Evolutionary conservation across 2,888 invertebrate species (phyloP), one percentile per base, ranked within the genome.

Genomic region (Argyresthia goedartella): DNA sequence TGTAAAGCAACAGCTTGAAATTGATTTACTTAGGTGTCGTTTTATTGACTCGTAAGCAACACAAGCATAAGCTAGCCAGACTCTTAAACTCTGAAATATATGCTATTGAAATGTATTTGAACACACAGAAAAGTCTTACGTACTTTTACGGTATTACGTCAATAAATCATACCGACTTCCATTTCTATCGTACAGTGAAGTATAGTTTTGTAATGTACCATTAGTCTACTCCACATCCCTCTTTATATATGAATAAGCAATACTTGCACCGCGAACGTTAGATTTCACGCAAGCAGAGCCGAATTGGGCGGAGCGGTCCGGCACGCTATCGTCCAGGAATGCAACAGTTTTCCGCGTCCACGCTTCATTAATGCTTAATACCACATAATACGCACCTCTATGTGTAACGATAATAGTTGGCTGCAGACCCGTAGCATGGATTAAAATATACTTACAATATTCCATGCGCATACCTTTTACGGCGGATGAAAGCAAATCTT

Each of bases 291-390:
- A 15, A 48, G 11, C 14, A 13, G 35, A 34, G 13, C 15, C 15
- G 48, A 36, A 48, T 36, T 48, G 35, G 48, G 48, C 48, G 48
- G 15, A 14, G 25, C 48, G 1, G 11, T 13, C 13, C 10, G 9
- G 48, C 48, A 48, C 36, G 48, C 48, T 36, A 48, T 36, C 36
- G 48, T 47, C n/a, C 15, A 36, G 48, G 48, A 48, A 48, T 48
- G 48, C 36, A 35, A 48, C 47, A 47, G 47, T 47, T 48, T 48
- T 48, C 48, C 48, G 48, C 35, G 48, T 48, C 48, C 48, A 48
- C 48, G 35, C 48, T 36, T 36, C 36, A 13, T 10, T 4, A 13
- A 10, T 15, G 10, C 44, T 14, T 10, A 4, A 14, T 4, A 25
- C 34, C 34, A 47, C 47, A 25, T 25, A 25, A 25, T 13, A 47